A percentile compares a stretch with the other conserved stretches of the same genome.
Evolutionary conservation across 2,888 invertebrate genomes (phyloP).

Genomic region (Laothoe populi): DNA sequence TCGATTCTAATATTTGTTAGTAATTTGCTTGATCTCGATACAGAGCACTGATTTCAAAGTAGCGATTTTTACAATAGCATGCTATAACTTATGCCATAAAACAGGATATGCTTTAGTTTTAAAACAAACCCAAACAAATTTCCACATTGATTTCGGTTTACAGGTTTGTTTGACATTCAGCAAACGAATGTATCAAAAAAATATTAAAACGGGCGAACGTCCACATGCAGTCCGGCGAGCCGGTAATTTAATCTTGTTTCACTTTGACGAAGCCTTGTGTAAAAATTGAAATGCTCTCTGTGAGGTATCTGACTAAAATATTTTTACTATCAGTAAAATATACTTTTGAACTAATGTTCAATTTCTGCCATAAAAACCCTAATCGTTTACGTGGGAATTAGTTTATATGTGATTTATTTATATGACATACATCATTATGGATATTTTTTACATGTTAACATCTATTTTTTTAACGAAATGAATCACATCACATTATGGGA

Average conservation of each 20-base stretch:
- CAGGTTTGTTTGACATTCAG: constrained; percentile 74
- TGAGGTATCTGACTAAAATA: constrained; percentile 47
- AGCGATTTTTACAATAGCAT: background rate
- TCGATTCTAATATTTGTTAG: background rate
- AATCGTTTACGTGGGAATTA: too few relatives aligned
- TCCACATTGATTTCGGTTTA: constrained; percentile 71
- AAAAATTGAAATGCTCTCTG: constrained; percentile 47
- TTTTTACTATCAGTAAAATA: background rate
- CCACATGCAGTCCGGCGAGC: constrained; percentile 53
- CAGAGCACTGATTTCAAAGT: background rate
- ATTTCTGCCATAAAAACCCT: too few relatives aligned
- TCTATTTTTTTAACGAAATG: too few relatives aligned
- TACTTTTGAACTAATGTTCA: too few relatives aligned
- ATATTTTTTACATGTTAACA: too few relatives aligned
- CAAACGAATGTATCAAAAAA: constrained; percentile 67
- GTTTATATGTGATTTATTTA: too few relatives aligned
- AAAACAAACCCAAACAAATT: constrained; percentile 48
- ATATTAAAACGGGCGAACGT: constrained; percentile 49
- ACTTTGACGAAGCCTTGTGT: constrained; percentile 68
- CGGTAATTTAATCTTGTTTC: constrained; percentile 75
- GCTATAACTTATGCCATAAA: background rate
- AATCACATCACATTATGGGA: too few relatives aligned
- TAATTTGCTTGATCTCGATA: background rate
- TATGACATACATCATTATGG: too few relatives aligned
- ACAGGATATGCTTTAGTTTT: background rate